Conservation (phyloP, 2,113 vertebrate species). For the Pachypanchax playfairii region DNA sequence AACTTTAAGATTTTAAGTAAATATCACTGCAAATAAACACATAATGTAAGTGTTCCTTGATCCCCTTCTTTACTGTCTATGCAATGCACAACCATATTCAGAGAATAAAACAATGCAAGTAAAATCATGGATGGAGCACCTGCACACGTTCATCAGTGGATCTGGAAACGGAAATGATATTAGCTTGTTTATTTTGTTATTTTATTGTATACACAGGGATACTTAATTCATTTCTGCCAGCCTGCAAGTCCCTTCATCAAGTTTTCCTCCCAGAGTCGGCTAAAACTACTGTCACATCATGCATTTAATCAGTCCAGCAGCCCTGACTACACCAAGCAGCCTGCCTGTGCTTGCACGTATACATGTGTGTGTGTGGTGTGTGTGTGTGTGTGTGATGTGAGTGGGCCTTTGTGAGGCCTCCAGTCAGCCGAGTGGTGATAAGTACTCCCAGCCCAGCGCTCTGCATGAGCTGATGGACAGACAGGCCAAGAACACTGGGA, state of each 20-base stretch:
- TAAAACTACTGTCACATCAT: constrained; percentile 52
- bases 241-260: constrained; percentile 29
- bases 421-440: constrained; percentile 78
- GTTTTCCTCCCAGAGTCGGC: constrained; percentile 23
- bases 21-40: neutral
- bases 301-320: constrained; percentile 62
- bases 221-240: constrained; percentile 20
- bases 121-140: neutral
- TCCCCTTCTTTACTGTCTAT: neutral
- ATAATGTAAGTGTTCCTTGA: neutral
- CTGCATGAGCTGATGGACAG: constrained; percentile 74
- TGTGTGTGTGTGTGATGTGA: constrained; percentile 55
- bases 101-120: constrained; percentile 5
- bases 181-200: neutral
- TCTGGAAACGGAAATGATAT: constrained; percentile 4
- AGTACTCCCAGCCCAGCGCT: constrained; percentile 77
- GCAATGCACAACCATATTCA: no score
- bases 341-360: constrained; percentile 21
- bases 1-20: neutral
- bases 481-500: constrained; percentile 75
- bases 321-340: constrained; percentile 24
- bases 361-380: constrained; percentile 20
- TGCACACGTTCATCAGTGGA: neutral
- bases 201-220: neutral
- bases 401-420: constrained; percentile 72